phyloP scores from a whole-genome alignment of 1,140 invertebrate genomes.

The Metopolophium dirhodum region DNA sequence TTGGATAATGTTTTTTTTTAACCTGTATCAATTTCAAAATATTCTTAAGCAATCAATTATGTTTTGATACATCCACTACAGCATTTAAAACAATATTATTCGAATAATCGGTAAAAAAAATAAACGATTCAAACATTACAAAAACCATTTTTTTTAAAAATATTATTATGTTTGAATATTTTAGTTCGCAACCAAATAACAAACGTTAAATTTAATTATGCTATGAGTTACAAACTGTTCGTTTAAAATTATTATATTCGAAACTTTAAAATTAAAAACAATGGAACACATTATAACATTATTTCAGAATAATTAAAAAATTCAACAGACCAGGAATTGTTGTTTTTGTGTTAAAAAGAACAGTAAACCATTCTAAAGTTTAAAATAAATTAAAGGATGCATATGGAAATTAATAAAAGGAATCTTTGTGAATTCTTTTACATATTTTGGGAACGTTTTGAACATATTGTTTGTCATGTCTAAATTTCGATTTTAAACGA shows the following conservation, averaged over 20 bases:
- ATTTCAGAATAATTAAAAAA: slow-evolving; percentile 43
- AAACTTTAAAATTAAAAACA: slow-evolving; percentile 23
- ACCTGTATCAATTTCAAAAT: fast-evolving
- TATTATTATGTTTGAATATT: not conserved
- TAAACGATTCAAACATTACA: not conserved
- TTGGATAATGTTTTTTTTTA: not conserved
- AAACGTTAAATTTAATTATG: not conserved
- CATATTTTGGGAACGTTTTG: not conserved
- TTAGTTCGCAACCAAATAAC: not conserved
- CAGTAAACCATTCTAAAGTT: not conserved
- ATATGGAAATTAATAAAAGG: not conserved
- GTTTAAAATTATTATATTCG: not conserved
- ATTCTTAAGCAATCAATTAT: not conserved
- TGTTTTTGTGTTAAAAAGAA: not conserved
- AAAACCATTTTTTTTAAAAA: not conserved
- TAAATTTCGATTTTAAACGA: not conserved
- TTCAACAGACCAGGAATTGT: not conserved
- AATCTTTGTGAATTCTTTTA: not conserved
- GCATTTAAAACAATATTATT: not conserved
- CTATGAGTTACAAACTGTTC: not conserved
- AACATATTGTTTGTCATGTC: not conserved
- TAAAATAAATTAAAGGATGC: not conserved
- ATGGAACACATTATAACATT: not conserved
- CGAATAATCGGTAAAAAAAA: not conserved
- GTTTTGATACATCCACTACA: not conserved